phyloP scores from a whole-genome alignment of 2,113 vertebrate species.

The Rhinolophus ferrumequinum region DNA sequence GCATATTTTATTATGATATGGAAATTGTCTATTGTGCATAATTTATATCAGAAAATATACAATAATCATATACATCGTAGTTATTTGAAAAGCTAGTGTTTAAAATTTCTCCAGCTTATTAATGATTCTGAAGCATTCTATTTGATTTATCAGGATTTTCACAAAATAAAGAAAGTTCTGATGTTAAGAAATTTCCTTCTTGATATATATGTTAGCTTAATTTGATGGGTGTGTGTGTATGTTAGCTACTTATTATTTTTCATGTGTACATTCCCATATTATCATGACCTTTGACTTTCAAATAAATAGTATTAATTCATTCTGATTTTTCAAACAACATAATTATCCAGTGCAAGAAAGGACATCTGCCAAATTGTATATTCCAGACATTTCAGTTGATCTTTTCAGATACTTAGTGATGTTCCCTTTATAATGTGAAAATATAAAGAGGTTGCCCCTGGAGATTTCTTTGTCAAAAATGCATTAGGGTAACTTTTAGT shows the following conservation, averaged over 20 bases:
- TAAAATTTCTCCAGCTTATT: not conserved
- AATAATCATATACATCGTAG: not conserved
- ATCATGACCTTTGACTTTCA: not conserved
- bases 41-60: not conserved
- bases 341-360: conserved; percentile 45
- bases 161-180: not conserved
- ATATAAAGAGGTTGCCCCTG: not conserved
- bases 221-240: not conserved
- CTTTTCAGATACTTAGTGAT: conserved; percentile 21
- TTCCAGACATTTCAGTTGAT: conserved; percentile 10
- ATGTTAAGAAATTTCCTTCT: not conserved
- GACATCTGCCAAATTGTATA: not conserved
- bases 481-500: not conserved
- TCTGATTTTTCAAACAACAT: conserved; percentile 35
- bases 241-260: not conserved
- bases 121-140: not conserved
- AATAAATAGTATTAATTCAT: conserved; percentile 25
- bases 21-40: not conserved
- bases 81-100: not conserved
- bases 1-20: not conserved
- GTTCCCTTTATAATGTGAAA: conserved; percentile 19
- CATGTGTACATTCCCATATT: not conserved
- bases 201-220: not conserved
- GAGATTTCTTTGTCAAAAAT: conserved; percentile 26
- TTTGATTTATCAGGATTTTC: not conserved